Base-by-base conservation (phyloP, 2,797 vertebrate genomes). In the Botia kubotai region DNA sequence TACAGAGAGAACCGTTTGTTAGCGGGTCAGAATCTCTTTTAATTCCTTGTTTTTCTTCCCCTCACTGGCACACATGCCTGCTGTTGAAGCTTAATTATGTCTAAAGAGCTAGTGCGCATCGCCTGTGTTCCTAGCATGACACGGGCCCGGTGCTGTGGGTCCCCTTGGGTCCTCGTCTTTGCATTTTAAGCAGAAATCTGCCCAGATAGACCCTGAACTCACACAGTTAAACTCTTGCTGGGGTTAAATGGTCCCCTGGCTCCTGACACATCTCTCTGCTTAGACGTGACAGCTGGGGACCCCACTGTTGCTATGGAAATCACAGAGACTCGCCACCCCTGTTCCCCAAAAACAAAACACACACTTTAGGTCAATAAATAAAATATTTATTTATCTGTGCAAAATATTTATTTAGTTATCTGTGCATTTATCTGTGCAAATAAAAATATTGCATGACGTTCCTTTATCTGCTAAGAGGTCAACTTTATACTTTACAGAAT, bases 201-300 rank as follows among this genome's bases (percentile, higher is more conserved):
- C 86, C 84, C 90, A 91, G 91, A 93, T 92, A 92, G 93, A 91
- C 90, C 91, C 93, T 93, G 92, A 92, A 94, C 93, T 94, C 92
- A 91, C 93, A 89, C 87, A 93, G 91, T 92, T 94, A 92, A 94
- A 93, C 91, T 92, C 92, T 87, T 89, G 90, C 91, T 87, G 90
- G 91, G 94, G 93, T 94, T 95, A 95, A 95, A 93, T 95, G 93
- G 93, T 93, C 94, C 93, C 94, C 87, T 83, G 91, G 93, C 93
- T 93, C 92, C 92, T 87, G 88, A 91, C 93, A 93, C 92, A 92
- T 91, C 92, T 92, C 92, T 92, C 89, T 91, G 89, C 91, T 91
- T 90, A 92, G 92, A 93, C 91, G 90, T 94, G 93, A 94, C 94
- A 95, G 94, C 94, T 94, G 94, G 92, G 92, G 92, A 94, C 92